Evolutionary conservation across 2,888 invertebrate genomes (phyloP).

Genomic region (Oscheius sp.): DNA sequence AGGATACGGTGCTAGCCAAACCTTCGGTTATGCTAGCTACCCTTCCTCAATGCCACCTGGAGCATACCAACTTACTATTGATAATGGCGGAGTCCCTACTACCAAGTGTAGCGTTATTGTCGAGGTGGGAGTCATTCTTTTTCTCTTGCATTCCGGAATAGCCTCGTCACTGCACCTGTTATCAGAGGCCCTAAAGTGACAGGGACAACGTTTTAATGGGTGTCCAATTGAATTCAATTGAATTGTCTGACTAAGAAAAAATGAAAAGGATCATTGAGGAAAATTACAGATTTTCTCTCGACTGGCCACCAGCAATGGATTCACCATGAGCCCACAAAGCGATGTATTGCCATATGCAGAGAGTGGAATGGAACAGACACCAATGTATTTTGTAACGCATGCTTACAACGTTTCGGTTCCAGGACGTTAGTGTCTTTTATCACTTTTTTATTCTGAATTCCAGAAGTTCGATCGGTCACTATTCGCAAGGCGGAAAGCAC

Average conservation of each 20-base stretch:
- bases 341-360: slow-evolving; percentile 45
- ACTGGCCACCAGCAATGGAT: slow-evolving; percentile 40
- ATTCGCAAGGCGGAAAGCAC: slow-evolving; percentile 39
- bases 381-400: slow-evolving; percentile 52
- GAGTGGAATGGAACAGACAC: slow-evolving; percentile 36
- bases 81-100: slow-evolving; percentile 42
- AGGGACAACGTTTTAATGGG: neutral
- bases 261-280: neutral
- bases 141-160: neutral
- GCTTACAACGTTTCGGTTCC: slow-evolving; percentile 37
- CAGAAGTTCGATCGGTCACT: slow-evolving; percentile 49
- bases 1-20: neutral
- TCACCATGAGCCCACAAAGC: slow-evolving; percentile 39
- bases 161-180: slow-evolving; percentile 9
- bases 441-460: neutral
- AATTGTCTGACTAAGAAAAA: neutral
- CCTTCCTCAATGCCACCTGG: slow-evolving; percentile 37
- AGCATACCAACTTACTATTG: slow-evolving; percentile 45
- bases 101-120: slow-evolving; percentile 52
- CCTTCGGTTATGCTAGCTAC: slow-evolving; percentile 22
- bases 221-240: neutral
- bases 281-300: slow-evolving; percentile 1
- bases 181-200: slow-evolving; percentile 26
- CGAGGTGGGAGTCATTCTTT: slow-evolving; percentile 35
- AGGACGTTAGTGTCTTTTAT: slow-evolving; percentile 35